Base-by-base conservation (phyloP, 2,797 vertebrate genomes). In the Jordanella pulchra region DNA sequence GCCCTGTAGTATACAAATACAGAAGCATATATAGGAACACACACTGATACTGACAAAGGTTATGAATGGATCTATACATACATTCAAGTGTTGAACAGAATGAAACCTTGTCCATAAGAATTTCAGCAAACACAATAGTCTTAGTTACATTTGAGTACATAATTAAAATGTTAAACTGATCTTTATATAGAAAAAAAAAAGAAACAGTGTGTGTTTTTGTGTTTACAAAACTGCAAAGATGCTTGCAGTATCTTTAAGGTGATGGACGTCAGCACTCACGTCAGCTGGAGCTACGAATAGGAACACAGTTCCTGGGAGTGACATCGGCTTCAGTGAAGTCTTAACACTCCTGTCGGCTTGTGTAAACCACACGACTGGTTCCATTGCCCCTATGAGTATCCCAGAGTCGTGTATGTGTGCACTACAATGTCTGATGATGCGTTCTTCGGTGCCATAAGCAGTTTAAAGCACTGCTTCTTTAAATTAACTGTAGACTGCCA, bases 351-450 rank as follows among this genome's bases (percentile, higher is more conserved):
- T 83, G 75, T 75, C 63, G 32, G 77, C 65, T 75, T 75, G 75
- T 82, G 77, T 89, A 84, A 88, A 89, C 84, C 58, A 70, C 84
- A 75, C 39, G 61, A 63, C 66, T 32, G n/a, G 73, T 76, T 71
- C 70, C 72, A 82, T 87, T 91, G 88, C 88, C 79, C 73, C 75
- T 74, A 71, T n/a, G 42, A 73, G 71, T 71, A 71, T 77, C 73
- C 72, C 65, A 0, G 10, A 77, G 80, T 44, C 61, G 12, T 67
- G 32, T 58, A 39, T 44, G 68, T 75, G 32, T 21, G 35, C 54
- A 60, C 35, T 55, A 13, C 18, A 67, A 64, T 69, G 64, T 78
- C 30, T 65, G 32, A 56, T 73, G 67, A 56, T 69, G 14, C 71
- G 27, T 67, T 72, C 42, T 71, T 65, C 58, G 74, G 42, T 76